A percentile compares a stretch with the other conserved stretches of the same genome.
phyloP scores from a whole-genome alignment of 2,113 vertebrate species.

The Ardeotis arabs region DNA sequence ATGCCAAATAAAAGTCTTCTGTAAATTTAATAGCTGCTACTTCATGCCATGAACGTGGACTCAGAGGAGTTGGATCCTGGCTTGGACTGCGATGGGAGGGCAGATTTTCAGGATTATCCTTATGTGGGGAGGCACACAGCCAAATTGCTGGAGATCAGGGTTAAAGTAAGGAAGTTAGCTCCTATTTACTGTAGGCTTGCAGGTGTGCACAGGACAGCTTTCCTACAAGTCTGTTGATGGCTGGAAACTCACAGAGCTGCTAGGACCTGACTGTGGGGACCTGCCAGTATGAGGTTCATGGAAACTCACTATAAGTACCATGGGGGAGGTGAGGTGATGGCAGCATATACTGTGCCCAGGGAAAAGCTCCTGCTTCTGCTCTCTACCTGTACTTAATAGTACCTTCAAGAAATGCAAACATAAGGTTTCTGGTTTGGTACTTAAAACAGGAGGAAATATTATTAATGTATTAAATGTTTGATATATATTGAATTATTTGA shows the following conservation, averaged over 20 bases:
- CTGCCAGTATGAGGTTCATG: background rate
- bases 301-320: background rate
- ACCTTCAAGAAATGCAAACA: background rate
- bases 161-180: background rate
- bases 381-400: background rate
- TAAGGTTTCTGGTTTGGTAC: background rate
- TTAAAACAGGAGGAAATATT: background rate
- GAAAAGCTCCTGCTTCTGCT: background rate
- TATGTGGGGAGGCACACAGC: background rate
- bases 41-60: background rate
- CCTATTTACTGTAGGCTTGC: background rate
- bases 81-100: background rate
- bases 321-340: background rate
- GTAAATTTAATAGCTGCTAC: background rate
- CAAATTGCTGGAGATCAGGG: background rate
- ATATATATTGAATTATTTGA: background rate
- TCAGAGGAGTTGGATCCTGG: background rate
- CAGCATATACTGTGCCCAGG: background rate
- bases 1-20: slow-evolving; percentile 2
- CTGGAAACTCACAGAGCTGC: background rate
- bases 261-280: background rate
- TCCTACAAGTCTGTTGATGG: background rate
- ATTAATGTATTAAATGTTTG: background rate
- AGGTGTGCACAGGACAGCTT: background rate
- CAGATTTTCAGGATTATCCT: background rate